Conservation (phyloP, 2,888 invertebrate species). For the Luffia ferchaultella region DNA sequence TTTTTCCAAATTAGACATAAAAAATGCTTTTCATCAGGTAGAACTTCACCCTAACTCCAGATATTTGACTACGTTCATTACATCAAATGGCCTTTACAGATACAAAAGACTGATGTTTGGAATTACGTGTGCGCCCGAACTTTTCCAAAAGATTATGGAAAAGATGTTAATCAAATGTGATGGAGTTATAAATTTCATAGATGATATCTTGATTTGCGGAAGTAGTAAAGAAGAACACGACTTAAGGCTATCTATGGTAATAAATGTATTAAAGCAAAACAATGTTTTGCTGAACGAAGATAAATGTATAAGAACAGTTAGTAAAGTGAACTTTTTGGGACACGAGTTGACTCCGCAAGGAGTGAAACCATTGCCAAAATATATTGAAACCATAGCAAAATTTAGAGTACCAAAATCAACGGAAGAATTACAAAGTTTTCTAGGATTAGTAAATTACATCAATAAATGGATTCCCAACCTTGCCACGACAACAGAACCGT, state of each 20-base stretch:
- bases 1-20: slow-evolving; percentile 26
- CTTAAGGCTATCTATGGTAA: slow-evolving; percentile 17
- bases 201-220: slow-evolving; percentile 31
- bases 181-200: slow-evolving; percentile 27
- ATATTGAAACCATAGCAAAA: slow-evolving; percentile 18
- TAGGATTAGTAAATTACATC: slow-evolving; percentile 24
- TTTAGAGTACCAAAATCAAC: slow-evolving; percentile 18
- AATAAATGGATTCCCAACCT: slow-evolving; percentile 11
- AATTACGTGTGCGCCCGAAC: slow-evolving; percentile 35
- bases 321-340: slow-evolving; percentile 21
- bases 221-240: slow-evolving; percentile 22
- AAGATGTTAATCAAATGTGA: slow-evolving; percentile 24
- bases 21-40: slow-evolving; percentile 30
- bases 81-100: slow-evolving; percentile 25
- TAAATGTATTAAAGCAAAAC: slow-evolving; percentile 9
- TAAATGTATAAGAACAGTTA: slow-evolving; percentile 22
- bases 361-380: slow-evolving; percentile 19
- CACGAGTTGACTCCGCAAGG: slow-evolving; percentile 20
- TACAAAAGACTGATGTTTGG: slow-evolving; percentile 36
- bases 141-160: slow-evolving; percentile 34
- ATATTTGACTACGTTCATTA: slow-evolving; percentile 31
- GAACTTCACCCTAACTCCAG: slow-evolving; percentile 23
- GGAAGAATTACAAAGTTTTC: slow-evolving; percentile 20
- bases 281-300: slow-evolving; percentile 12
- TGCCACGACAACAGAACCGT: slow-evolving; percentile 4